These are phyloP conservation scores for Phrynosoma blainvillii DNA, from an alignment of 2,113 vertebrate species.

Conservation along the genomic window DNA sequence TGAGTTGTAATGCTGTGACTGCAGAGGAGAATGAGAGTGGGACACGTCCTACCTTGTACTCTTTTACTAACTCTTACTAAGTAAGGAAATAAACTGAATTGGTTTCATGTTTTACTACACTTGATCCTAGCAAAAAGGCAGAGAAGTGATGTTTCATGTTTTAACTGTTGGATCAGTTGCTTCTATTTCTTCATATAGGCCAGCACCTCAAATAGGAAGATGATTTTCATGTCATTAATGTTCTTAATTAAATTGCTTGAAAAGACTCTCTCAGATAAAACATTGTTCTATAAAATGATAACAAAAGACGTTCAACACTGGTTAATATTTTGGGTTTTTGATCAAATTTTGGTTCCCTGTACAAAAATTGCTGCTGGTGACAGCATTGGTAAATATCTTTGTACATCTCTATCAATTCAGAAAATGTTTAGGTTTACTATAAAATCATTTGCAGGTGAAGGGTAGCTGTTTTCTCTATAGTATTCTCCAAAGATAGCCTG, in stretches of 20 bases:
- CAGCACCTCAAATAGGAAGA: background rate
- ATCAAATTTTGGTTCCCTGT: background rate
- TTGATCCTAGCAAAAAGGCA: too few species aligned
- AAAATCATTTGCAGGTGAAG: background rate
- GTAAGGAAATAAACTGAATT: background rate
- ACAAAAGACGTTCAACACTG: background rate
- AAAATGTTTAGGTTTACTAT: background rate
- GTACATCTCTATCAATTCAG: background rate
- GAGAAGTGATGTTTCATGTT: background rate
- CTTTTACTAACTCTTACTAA: background rate
- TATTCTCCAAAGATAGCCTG: background rate
- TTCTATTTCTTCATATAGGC: background rate
- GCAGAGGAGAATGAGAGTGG: background rate
- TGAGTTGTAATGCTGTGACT: fast-evolving
- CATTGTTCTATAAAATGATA: background rate
- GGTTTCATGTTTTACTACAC: background rate
- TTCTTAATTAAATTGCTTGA: background rate
- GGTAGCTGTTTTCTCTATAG: background rate
- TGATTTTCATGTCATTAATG: background rate
- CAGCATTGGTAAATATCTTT: background rate
- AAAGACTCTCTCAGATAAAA: background rate
- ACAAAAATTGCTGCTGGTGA: background rate
- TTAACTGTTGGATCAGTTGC: too few species aligned
- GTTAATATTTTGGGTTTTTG: background rate
- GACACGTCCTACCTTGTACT: fast-evolving